Evolutionary conservation across 2,888 invertebrate species (phyloP), one percentile per base, ranked within the genome.

Genomic region (Athalia cordata): DNA sequence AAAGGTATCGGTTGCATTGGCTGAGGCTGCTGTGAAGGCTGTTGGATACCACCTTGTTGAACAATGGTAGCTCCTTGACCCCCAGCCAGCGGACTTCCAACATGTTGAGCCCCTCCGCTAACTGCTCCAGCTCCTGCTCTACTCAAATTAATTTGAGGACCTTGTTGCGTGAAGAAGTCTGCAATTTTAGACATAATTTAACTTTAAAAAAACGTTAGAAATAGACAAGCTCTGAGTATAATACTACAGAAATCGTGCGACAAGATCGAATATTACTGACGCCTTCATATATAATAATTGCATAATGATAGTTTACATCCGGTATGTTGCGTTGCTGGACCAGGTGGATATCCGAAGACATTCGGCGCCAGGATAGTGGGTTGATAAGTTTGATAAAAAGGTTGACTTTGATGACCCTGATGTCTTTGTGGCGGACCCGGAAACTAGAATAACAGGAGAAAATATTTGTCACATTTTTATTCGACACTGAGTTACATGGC

Each of bases 21-120:
- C 68, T 86, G 88, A 65, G 87, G 83, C 79, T 86, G 89, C 79
- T 86, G 88, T 0, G 88, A 80, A 77, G 87, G 83, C 80, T 87
- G 89, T 78, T 87, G 89, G 75, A 89, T 84, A 61, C 85, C 81
- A 81, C 87, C 86, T 79, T 87, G 89, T 11, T 86, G 87, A 81
- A 88, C 86, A 55, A 88, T 86, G 77, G 87, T 81, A 80, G 87
- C 86, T 84, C 87, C 88, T 85, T 88, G 88, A 79, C 86, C 85
- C 82, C 85, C 85, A 78, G 86, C 82, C 83, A 89, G 82, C 79
- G 87, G 86, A 70, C 86, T 87, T 76, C 86, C 83, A 68, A 88
- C 85, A 80, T 89, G 88, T 80, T 88, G 87, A 77, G 84, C 86
- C 68, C 87, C 87, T 79, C 85, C 85, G 80, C 84, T 86, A n/a